These are phyloP conservation scores for Hippopotamyrus pictus DNA, from an alignment of 2,797 vertebrate species.

Conservation along the genomic window DNA sequence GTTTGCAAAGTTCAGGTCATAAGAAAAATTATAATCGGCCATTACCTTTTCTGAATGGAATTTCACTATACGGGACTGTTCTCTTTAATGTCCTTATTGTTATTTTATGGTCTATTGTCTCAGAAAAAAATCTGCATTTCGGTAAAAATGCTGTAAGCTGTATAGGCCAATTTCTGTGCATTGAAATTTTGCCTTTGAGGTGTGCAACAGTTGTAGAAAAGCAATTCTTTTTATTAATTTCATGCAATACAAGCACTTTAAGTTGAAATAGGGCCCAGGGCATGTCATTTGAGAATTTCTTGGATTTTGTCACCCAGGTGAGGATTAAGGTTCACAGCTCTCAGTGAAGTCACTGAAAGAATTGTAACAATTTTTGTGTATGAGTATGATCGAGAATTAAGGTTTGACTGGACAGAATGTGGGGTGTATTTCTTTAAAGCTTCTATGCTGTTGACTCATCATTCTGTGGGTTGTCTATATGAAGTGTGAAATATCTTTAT, in stretches of 20 bases:
- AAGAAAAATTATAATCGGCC: background rate
- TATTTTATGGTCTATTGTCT: background rate
- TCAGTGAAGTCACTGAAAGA: background rate
- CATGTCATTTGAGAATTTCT: background rate
- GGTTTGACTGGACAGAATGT: background rate
- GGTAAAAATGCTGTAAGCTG: background rate
- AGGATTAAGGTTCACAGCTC: background rate
- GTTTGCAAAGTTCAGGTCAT: background rate
- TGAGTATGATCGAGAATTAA: background rate
- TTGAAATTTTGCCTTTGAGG: background rate
- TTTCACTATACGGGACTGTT: background rate
- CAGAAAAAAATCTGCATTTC: background rate
- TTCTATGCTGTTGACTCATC: background rate
- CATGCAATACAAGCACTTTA: background rate
- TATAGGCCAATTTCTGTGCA: background rate
- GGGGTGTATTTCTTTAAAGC: background rate
- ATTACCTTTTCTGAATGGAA: background rate
- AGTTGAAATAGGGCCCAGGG: background rate
- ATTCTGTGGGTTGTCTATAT: background rate
- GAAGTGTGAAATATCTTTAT: slow-evolving; percentile 1
- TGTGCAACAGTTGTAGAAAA: background rate
- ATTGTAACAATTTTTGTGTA: background rate
- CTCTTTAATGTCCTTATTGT: background rate
- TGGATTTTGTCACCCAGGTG: background rate
- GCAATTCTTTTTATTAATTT: background rate